Conservation (phyloP, 1,140 invertebrate species). For the Conopomorpha cramerella region DNA sequence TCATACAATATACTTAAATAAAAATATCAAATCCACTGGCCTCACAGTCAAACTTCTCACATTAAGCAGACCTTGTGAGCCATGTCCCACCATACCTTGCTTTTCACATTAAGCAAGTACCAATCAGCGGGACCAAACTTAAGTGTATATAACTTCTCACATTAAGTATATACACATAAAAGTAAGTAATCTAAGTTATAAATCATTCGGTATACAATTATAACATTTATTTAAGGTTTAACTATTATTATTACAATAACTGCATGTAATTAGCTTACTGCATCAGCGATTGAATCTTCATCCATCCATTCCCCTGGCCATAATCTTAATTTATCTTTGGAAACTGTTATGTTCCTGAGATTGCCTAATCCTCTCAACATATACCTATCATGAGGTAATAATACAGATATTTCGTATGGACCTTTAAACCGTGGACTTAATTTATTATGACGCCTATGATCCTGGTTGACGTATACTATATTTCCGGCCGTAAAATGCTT, state of each 20-base stretch:
- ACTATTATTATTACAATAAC: too few species aligned
- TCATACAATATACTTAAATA: background rate
- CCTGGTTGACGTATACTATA: conserved; percentile 17
- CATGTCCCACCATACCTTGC: too few species aligned
- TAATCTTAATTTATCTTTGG: conserved; percentile 17
- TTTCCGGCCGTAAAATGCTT: conserved; percentile 11
- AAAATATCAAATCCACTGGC: background rate
- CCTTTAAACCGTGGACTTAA: conserved; percentile 18
- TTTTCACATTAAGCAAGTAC: too few species aligned
- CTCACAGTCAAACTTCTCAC: background rate
- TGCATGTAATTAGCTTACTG: too few species aligned
- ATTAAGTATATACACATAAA: background rate
- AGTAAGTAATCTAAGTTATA: background rate
- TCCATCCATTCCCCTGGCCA: conserved; percentile 9
- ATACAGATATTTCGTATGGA: conserved; percentile 15
- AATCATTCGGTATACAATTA: background rate
- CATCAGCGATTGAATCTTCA: too few species aligned
- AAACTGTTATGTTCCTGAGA: conserved; percentile 12
- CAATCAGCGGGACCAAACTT: background rate
- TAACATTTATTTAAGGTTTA: background rate
- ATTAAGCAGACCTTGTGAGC: background rate
- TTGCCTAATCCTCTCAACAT: conserved; percentile 7
- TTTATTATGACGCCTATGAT: conserved; percentile 19
- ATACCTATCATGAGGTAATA: conserved; percentile 11
- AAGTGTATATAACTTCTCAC: background rate